Percentiles rank a stretch among this genome's conserved stretches.
These are phyloP conservation scores for Pyrrhia umbra DNA, from an alignment of 2,888 invertebrate species.

Conservation along the genomic window DNA sequence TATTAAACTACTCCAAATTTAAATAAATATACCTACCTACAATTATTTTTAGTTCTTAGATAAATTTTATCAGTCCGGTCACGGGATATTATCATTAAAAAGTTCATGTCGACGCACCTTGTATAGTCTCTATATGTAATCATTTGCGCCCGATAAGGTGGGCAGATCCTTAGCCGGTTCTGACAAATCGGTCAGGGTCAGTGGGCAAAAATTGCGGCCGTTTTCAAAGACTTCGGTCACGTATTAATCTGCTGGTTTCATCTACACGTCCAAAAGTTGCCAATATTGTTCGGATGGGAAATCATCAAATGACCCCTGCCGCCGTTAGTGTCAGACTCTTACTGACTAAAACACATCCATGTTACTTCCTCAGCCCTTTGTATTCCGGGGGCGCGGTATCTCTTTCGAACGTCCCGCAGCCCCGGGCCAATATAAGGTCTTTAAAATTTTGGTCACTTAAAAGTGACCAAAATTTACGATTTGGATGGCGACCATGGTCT, in stretches of 20 bases:
- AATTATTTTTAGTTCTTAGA: constrained; percentile 33
- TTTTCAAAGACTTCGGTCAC: constrained; percentile 11
- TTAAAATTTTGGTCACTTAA: too few relatives aligned
- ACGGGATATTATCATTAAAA: constrained; percentile 37
- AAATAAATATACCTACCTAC: constrained; percentile 3
- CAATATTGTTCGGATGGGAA: too few relatives aligned
- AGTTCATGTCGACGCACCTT: constrained; percentile 55
- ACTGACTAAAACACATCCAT: too few relatives aligned
- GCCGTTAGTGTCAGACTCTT: too few relatives aligned
- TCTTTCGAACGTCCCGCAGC: too few relatives aligned
- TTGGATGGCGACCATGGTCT: too few relatives aligned
- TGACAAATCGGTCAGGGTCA: constrained; percentile 47
- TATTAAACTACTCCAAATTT: constrained; percentile 5
- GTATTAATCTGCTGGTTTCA: constrained; percentile 26
- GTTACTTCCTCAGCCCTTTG: too few relatives aligned
- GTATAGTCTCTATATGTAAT: constrained; percentile 27
- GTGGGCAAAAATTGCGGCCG: constrained; percentile 5
- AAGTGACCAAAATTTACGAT: constrained; percentile 24
- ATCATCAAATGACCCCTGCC: too few relatives aligned
- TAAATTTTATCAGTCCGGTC: constrained; percentile 39
- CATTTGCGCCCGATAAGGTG: constrained; percentile 38
- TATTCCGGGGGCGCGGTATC: too few relatives aligned
- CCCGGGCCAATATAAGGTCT: constrained; percentile 17
- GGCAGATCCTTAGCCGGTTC: constrained; percentile 32
- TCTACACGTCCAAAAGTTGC: constrained; percentile 24